A percentile compares a stretch with the other conserved stretches of the same genome.
phyloP scores from a whole-genome alignment of 2,888 invertebrate species.

The Drosophila affinis region DNA sequence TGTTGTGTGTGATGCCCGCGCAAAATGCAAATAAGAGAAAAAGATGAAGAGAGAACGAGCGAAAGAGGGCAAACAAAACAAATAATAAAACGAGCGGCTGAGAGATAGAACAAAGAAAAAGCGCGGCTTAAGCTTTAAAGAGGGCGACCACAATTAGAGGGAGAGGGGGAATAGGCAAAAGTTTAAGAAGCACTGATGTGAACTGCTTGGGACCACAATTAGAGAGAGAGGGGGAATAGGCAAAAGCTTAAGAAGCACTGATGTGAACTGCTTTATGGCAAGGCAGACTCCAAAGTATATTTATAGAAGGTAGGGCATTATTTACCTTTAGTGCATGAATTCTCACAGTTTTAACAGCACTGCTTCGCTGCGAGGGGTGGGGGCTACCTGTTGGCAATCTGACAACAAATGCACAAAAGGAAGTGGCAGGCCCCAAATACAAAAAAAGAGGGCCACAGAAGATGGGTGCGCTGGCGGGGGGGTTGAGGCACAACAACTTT shows the following conservation, averaged over 20 bases:
- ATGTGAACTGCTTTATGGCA: not conserved
- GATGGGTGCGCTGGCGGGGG: slow-evolving; percentile 17
- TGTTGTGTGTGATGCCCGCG: slow-evolving; percentile 1
- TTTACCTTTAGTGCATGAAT: not conserved
- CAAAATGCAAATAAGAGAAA: slow-evolving; percentile 11
- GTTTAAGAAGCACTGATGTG: not conserved
- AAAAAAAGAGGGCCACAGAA: slow-evolving; percentile 28
- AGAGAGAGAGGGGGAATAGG: not conserved
- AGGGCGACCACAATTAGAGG: not conserved
- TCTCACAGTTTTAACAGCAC: slow-evolving; percentile 29
- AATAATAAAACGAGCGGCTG: slow-evolving; percentile 16
- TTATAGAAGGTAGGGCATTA: not conserved
- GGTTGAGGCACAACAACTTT: slow-evolving; percentile 44
- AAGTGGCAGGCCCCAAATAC: slow-evolving; percentile 59
- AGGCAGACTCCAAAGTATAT: not conserved
- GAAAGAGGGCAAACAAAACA: slow-evolving; percentile 7
- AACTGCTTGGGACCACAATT: not conserved
- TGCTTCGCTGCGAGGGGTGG: slow-evolving; percentile 16
- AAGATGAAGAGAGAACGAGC: slow-evolving; percentile 10
- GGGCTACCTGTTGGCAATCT: slow-evolving; percentile 63
- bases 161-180: not conserved
- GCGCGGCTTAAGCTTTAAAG: not conserved
- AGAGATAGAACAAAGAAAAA: slow-evolving; percentile 35
- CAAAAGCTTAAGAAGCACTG: not conserved
- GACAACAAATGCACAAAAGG: slow-evolving; percentile 61